Evolutionary conservation across 2,113 vertebrate species (phyloP).

Genomic region (Gambusia affinis): DNA sequence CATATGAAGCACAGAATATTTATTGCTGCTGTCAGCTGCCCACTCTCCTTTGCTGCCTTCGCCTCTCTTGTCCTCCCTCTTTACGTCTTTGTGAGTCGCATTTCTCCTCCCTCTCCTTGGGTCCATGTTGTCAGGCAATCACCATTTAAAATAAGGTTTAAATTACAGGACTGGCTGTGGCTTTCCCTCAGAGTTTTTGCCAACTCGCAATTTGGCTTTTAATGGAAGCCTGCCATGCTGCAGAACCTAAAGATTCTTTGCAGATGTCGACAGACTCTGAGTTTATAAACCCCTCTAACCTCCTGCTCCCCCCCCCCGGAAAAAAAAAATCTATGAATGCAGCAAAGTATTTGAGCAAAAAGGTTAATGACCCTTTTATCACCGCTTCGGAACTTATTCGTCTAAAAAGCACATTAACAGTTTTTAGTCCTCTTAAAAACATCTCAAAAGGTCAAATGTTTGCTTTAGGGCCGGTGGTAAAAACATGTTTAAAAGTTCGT

Average conservation of each 20-base stretch:
- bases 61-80: slow-evolving; percentile 13
- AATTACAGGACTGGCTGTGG: slow-evolving; percentile 96
- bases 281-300: slow-evolving; percentile 74
- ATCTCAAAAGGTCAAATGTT: background rate
- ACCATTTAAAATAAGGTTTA: slow-evolving; percentile 95
- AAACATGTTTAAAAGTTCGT: background rate
- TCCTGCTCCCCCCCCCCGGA: too few relatives aligned
- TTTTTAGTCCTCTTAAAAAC: background rate
- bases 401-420: too few relatives aligned
- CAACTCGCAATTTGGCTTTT: slow-evolving; percentile 97
- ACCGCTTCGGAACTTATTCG: slow-evolving; percentile 24
- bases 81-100: slow-evolving; percentile 28
- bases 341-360: slow-evolving; percentile 25
- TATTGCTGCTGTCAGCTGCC: slow-evolving; percentile 18
- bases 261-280: slow-evolving; percentile 94
- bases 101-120: slow-evolving; percentile 45
- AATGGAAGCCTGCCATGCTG: slow-evolving; percentile 99
- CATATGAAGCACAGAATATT: background rate
- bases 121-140: slow-evolving; percentile 79
- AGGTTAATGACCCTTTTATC: slow-evolving; percentile 31
- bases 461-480: background rate
- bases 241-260: slow-evolving; percentile 95
- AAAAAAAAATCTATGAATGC: slow-evolving; percentile 16
- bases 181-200: slow-evolving; percentile 96
- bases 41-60: slow-evolving; percentile 29